Evolutionary conservation across 1,140 invertebrate genomes (phyloP).

Genomic region (Phymastichus coffea): DNA sequence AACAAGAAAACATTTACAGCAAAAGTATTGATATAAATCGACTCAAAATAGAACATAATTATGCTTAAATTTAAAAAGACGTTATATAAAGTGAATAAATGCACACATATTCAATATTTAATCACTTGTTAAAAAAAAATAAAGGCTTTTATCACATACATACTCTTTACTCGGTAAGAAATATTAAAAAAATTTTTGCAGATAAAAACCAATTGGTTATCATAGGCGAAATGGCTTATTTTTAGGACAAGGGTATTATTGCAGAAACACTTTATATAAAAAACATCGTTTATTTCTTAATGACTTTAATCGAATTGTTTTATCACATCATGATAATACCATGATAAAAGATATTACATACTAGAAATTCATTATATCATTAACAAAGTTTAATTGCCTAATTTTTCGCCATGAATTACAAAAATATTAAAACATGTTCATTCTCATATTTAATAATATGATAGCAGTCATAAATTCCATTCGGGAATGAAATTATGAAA

Average conservation of each 20-base stretch:
- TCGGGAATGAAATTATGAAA: no score
- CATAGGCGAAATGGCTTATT: neutral
- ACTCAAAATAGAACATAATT: no score
- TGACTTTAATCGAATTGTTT: neutral
- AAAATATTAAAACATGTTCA: slow-evolving; percentile 3
- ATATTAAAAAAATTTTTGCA: slow-evolving; percentile 24
- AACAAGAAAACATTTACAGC: no score
- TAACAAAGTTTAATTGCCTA: no score
- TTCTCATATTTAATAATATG: no score
- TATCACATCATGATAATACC: neutral
- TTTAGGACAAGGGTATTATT: slow-evolving; percentile 1
- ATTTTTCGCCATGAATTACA: no score
- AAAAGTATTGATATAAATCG: no score
- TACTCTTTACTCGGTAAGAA: slow-evolving; percentile 18
- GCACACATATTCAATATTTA: neutral
- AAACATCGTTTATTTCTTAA: slow-evolving; percentile 8
- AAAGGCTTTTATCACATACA: slow-evolving; percentile 12
- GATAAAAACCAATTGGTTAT: slow-evolving; percentile 4
- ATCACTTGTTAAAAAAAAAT: slow-evolving; percentile 4
- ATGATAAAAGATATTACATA: no score
- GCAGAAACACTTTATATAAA: neutral
- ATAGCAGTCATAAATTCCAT: no score
- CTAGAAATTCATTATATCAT: no score
- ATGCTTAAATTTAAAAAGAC: no score
- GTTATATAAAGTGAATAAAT: no score